Conservation (phyloP, 1,140 invertebrate species). For the Druon quercuslanigerum region DNA sequence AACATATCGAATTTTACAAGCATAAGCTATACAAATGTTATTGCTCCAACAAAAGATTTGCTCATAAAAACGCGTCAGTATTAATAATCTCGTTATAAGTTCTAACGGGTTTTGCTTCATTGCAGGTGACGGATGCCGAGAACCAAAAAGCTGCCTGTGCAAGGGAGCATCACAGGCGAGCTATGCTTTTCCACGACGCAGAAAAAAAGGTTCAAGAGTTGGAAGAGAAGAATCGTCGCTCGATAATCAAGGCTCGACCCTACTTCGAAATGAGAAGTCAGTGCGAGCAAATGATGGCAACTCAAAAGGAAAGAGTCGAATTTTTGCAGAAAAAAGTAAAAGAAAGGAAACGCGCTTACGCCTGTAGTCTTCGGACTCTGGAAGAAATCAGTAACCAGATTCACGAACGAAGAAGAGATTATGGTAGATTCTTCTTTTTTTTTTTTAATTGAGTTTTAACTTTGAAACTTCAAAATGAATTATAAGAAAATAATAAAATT, state of each 20-base stretch:
- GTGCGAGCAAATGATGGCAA: constrained; percentile 90
- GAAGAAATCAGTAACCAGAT: constrained; percentile 97
- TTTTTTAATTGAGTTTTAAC: not conserved
- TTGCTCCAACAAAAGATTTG: no score
- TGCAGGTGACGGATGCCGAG: constrained; percentile 95
- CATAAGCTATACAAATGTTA: no score
- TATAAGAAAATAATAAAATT: not conserved
- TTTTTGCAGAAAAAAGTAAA: constrained; percentile 86
- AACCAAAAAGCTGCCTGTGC: constrained; percentile 91
- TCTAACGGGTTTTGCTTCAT: constrained; percentile 36
- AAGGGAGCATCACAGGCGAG: constrained; percentile 87
- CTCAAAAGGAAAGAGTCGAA: constrained; percentile 89
- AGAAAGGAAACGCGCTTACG: constrained; percentile 87
- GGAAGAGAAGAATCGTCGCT: constrained; percentile 85
- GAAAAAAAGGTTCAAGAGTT: constrained; percentile 86
- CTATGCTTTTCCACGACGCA: constrained; percentile 84
- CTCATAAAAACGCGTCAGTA: no score
- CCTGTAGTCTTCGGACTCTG: constrained; percentile 88
- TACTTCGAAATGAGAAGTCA: constrained; percentile 94
- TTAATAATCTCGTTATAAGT: not conserved
- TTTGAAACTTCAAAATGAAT: not conserved
- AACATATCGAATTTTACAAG: no score
- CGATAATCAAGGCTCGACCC: constrained; percentile 89
- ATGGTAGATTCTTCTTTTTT: constrained; percentile 54
- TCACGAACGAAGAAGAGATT: constrained; percentile 82